phyloP scores from a whole-genome alignment of 2,888 invertebrate genomes.

The Drosophila algonquin region DNA sequence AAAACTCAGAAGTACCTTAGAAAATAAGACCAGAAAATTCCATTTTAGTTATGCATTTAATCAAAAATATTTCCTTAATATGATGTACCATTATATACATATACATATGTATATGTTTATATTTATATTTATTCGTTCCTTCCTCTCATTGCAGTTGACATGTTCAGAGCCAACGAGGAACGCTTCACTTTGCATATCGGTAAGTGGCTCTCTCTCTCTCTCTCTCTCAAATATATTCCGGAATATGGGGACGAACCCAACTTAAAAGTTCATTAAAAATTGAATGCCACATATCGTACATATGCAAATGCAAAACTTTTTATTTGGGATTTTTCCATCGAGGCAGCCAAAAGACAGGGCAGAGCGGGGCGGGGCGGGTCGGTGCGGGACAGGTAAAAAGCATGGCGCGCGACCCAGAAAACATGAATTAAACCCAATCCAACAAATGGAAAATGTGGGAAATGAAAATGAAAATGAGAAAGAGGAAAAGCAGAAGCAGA shows the following conservation, averaged over 20 bases:
- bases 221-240: constrained; percentile 24
- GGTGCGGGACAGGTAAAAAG: background rate
- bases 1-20: no score
- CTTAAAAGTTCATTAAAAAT: constrained; percentile 69
- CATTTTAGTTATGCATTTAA: no score
- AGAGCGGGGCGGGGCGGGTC: constrained; percentile 32
- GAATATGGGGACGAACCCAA: background rate
- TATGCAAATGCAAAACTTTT: constrained; percentile 59
- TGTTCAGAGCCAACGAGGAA: constrained; percentile 54
- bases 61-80: no score
- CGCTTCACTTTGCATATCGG: constrained; percentile 56
- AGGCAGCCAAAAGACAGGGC: constrained; percentile 41
- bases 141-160: constrained; percentile 62
- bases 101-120: no score
- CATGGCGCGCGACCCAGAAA: constrained; percentile 16
- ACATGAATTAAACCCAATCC: constrained; percentile 18
- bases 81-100: no score
- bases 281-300: constrained; percentile 40
- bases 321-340: constrained; percentile 8
- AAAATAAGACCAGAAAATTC: no score
- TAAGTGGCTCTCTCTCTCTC: constrained; percentile 49
- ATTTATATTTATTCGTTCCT: background rate
- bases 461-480: no score
- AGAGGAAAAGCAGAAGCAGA: background rate
- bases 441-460: constrained; percentile 6